These are phyloP conservation scores for Leptinotarsa lineolata DNA, from an alignment of 1,140 invertebrate genomes.

Conservation along the genomic window DNA sequence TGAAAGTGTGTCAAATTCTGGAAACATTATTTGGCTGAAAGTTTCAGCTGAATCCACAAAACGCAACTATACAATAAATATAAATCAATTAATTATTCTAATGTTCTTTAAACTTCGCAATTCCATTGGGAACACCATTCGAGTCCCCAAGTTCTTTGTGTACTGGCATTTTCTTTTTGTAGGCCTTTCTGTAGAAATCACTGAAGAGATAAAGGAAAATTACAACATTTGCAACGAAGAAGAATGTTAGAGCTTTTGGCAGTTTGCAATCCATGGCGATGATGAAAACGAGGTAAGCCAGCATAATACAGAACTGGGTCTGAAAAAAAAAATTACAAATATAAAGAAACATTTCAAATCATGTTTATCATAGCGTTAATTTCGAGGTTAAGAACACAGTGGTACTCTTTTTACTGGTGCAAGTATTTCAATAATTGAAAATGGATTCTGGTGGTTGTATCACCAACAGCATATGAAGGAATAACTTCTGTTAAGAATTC, in stretches of 20 bases:
- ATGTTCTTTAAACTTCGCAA: constrained; percentile 9
- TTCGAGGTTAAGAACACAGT: too few species aligned
- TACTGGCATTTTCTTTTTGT: constrained; percentile 53
- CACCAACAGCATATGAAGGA: too few species aligned
- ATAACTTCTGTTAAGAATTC: too few species aligned
- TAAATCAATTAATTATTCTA: constrained; percentile 5
- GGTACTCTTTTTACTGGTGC: too few species aligned
- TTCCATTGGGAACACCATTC: too few species aligned
- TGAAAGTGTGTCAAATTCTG: too few species aligned
- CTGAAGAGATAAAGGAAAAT: constrained; percentile 65
- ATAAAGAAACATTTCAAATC: too few species aligned
- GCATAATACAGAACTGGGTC: constrained; percentile 64
- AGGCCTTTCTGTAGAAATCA: constrained; percentile 65
- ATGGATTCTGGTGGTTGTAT: too few species aligned
- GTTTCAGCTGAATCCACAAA: too few species aligned
- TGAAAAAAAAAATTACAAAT: constrained; percentile 45
- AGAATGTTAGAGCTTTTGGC: constrained; percentile 63
- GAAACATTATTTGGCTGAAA: too few species aligned
- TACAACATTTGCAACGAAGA: constrained; percentile 62
- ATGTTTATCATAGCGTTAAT: too few species aligned
- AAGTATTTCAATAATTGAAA: too few species aligned
- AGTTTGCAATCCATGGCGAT: constrained; percentile 62
- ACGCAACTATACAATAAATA: constrained; percentile 16
- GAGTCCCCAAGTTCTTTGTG: neutral
- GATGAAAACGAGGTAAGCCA: constrained; percentile 59